Conservation (phyloP, 2,888 invertebrate genomes). For the Seira ritae region DNA sequence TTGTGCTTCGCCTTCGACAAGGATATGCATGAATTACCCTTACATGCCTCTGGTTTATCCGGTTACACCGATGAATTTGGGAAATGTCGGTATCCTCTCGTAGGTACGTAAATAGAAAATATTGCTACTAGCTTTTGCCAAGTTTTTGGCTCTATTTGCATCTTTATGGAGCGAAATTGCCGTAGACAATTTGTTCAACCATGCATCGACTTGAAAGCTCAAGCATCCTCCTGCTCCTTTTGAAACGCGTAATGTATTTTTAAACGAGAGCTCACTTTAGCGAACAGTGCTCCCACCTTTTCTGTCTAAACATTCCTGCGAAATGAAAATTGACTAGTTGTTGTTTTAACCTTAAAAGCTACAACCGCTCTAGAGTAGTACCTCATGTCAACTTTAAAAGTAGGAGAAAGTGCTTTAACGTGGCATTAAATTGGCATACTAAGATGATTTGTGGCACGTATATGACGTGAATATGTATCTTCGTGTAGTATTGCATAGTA, state of each 20-base stretch:
- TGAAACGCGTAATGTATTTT: too few species aligned
- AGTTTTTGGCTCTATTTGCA: neutral
- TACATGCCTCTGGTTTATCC: conserved; percentile 65
- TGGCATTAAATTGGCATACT: neutral
- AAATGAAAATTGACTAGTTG: conserved; percentile 3
- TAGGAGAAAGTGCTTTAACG: neutral
- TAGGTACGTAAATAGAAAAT: conserved; percentile 64
- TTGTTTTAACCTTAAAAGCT: neutral
- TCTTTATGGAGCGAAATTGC: neutral
- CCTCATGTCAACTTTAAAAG: neutral
- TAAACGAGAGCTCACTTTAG: neutral
- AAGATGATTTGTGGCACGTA: neutral
- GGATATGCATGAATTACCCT: conserved; percentile 66
- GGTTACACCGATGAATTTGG: conserved; percentile 67
- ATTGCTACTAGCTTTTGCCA: neutral
- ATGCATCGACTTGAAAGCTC: neutral
- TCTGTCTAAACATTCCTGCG: neutral
- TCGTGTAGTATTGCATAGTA: neutral
- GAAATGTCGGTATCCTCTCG: conserved; percentile 71
- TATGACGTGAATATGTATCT: neutral
- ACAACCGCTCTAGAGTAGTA: neutral
- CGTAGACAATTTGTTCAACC: neutral
- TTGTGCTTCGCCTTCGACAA: conserved; percentile 70
- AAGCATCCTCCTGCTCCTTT: too few species aligned
- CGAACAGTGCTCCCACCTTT: neutral